These are phyloP conservation scores for Yponomeuta sedellus DNA, from an alignment of 2,888 invertebrate species.

Conservation along the genomic window DNA sequence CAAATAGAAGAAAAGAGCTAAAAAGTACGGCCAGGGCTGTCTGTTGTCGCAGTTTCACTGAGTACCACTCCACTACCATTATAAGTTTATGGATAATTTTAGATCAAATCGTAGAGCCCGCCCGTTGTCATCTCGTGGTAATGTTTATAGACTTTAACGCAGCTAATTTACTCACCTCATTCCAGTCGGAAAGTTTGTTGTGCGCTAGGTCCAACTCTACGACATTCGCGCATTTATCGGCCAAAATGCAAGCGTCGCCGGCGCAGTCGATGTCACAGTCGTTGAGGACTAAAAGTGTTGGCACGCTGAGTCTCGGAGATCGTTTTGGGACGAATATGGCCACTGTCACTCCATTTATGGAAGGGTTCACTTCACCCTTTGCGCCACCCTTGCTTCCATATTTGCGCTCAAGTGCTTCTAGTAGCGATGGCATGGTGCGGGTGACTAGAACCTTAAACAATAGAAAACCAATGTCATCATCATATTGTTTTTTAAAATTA, in stretches of 20 bases:
- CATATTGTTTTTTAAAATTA: neutral
- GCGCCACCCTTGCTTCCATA: constrained; percentile 83
- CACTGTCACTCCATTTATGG: constrained; percentile 80
- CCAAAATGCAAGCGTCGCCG: constrained; percentile 86
- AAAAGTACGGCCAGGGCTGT: too few relatives aligned
- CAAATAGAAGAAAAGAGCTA: too few relatives aligned
- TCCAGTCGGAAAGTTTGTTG: constrained; percentile 92
- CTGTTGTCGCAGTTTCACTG: too few relatives aligned
- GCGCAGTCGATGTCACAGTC: constrained; percentile 94
- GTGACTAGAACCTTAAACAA: constrained; percentile 20
- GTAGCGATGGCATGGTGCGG: constrained; percentile 85
- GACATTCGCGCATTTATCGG: constrained; percentile 91
- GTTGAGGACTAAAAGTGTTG: constrained; percentile 90
- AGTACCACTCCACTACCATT: too few relatives aligned
- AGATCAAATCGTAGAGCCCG: neutral
- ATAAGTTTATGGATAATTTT: neutral
- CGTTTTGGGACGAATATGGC: constrained; percentile 92
- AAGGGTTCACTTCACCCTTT: constrained; percentile 79
- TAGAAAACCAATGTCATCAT: constrained; percentile 16
- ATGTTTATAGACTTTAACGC: neutral
- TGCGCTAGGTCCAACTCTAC: constrained; percentile 95
- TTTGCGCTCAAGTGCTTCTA: constrained; percentile 93
- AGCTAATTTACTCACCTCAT: constrained; percentile 78
- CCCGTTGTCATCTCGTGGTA: neutral
- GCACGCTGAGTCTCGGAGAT: constrained; percentile 85